These are phyloP conservation scores for Sinella curviseta DNA, from an alignment of 1,140 invertebrate species.

Conservation along the genomic window DNA sequence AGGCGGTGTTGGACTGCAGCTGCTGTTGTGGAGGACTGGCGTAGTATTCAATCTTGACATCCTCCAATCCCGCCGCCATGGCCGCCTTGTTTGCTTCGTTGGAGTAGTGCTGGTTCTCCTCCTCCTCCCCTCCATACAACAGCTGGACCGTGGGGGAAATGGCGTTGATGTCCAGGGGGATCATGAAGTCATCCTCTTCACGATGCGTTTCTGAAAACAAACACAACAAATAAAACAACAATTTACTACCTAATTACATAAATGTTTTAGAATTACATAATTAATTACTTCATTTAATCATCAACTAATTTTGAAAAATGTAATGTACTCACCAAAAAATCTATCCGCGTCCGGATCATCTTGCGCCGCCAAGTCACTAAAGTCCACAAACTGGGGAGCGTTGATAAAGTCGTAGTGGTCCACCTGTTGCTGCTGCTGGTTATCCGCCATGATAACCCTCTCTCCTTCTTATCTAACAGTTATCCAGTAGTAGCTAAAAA, in stretches of 20 bases:
- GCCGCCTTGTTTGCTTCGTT: conserved; percentile 14
- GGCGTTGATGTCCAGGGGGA: conserved; percentile 5
- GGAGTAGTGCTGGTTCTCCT: conserved; percentile 2
- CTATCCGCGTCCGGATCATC: conserved; percentile 37
- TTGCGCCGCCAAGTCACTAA: conserved; percentile 28
- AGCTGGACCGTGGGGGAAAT: conserved; percentile 35
- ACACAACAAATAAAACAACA: neutral
- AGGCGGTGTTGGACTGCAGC: neutral
- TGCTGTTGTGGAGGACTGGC: neutral
- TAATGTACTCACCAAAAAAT: conserved; percentile 36
- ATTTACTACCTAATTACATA: too few relatives aligned
- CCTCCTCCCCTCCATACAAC: neutral
- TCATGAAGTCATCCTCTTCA: conserved; percentile 45
- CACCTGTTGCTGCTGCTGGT: neutral
- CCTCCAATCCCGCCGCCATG: neutral
- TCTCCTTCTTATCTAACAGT: too few relatives aligned
- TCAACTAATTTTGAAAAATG: neutral
- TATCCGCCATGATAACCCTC: neutral
- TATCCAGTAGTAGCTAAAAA: too few relatives aligned
- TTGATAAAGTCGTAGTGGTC: conserved; percentile 40
- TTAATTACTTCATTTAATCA: neutral
- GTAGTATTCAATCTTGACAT: conserved; percentile 22
- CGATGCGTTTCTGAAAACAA: conserved; percentile 37
- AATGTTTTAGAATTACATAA: neutral
- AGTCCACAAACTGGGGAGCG: conserved; percentile 43